Base-by-base conservation (phyloP, 2,113 vertebrate species). In the Mormyrus lacerda region DNA sequence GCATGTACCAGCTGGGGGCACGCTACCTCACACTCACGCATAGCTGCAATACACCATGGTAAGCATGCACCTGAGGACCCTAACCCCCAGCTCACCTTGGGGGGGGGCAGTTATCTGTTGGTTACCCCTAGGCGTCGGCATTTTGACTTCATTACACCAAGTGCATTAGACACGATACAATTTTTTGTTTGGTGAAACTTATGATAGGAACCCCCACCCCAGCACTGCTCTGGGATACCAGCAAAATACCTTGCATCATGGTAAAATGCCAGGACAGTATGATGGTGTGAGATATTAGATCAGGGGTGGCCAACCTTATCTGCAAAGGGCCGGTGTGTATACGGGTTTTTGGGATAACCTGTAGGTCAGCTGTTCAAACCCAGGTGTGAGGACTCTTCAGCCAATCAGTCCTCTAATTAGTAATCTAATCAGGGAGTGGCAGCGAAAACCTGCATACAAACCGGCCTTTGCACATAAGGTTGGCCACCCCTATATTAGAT, bases 11-110 rank as follows among this genome's bases (percentile, higher is more conserved):
- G 2, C 93, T 99, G 92, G 98, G 98, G 0, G 97, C 97, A 69
- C 97, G 98, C 83, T 99, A 99, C 93, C 94, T 99, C 93, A 99
- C 98, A 0, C 95, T 99, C 84, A 97, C 97, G 24, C 98, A 99
- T 93, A 98, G 95, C 94, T 99, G 98, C 92, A 99, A 97, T 95
- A 98, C 97, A 0, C 98, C 98, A 44, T 99, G 98, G 98, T 99
- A 92, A 95, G 95, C 42, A 17, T 2, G 19, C 5, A 79, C 44
- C 4, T 1, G 2, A n/a, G 21, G 6, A 39, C 10, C 51, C 31
- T 35, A 21, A 13, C 21, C 21, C 21, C 55, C 21, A 24, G 55
- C 21, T 8, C 24, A 61, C 21, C 51, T 53, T 19, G 51, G 17
- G 0, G 17, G 15, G 44, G 3, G 51, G 51, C 27, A 35, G 17